phyloP scores from a whole-genome alignment of 2,888 invertebrate species.

The Ochlodes sylvanus region DNA sequence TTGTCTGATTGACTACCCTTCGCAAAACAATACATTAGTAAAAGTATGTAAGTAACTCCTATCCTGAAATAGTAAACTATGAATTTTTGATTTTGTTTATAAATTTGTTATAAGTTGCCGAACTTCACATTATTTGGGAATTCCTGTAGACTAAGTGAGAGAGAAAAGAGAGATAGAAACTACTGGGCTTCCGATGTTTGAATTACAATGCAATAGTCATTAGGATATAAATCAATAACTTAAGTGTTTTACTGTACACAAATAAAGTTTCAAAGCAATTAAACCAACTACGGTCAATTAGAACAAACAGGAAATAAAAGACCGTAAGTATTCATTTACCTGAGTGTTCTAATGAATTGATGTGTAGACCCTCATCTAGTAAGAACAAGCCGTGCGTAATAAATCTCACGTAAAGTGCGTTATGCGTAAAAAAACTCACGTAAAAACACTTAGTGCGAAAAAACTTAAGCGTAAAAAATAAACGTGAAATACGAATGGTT shows the following conservation, averaged over 20 bases:
- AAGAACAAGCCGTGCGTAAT: constrained; percentile 12
- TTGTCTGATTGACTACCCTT: too few relatives aligned
- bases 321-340: constrained; percentile 3
- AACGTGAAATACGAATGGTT: constrained; percentile 17
- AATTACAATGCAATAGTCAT: too few relatives aligned
- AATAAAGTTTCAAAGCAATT: neutral
- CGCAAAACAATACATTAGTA: too few relatives aligned
- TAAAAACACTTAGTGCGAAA: constrained; percentile 20
- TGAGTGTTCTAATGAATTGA: constrained; percentile 17
- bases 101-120: too few relatives aligned
- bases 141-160: too few relatives aligned
- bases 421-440: constrained; percentile 25
- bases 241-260: neutral
- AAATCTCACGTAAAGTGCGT: constrained; percentile 25
- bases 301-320: neutral
- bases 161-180: too few relatives aligned
- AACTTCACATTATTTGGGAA: too few relatives aligned
- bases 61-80: too few relatives aligned
- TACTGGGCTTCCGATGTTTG: too few relatives aligned
- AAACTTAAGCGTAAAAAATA: constrained; percentile 28
- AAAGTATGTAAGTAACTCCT: too few relatives aligned
- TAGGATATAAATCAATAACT: neutral
- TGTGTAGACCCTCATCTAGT: constrained; percentile 4
- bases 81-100: too few relatives aligned
- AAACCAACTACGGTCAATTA: constrained; percentile 11